Percentiles rank a stretch among this genome's conserved stretches.
Evolutionary conservation across 1,140 invertebrate species (phyloP).

Genomic region (silkworm (Bombyx mori)): DNA sequence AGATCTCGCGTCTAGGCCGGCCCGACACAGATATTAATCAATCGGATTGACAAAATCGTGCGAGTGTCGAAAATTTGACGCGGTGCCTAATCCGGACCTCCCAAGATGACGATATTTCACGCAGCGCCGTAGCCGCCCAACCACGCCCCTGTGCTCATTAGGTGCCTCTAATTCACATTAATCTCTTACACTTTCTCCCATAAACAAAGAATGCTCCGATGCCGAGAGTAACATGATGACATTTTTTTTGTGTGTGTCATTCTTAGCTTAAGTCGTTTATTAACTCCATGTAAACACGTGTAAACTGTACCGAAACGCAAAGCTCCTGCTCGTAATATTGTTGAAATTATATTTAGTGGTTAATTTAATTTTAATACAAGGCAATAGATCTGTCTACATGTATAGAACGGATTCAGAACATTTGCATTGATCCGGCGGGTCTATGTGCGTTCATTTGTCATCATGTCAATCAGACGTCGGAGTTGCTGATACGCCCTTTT

Average conservation of each 20-base stretch:
- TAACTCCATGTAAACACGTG: too few species aligned
- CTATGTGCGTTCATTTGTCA: conserved; percentile 48
- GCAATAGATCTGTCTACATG: too few species aligned
- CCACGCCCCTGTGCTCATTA: conserved; percentile 62
- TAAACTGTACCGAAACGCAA: too few species aligned
- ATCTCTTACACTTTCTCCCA: conserved; percentile 47
- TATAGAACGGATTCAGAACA: too few species aligned
- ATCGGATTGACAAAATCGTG: conserved; percentile 62
- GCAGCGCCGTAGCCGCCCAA: conserved; percentile 38
- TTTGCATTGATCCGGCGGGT: not conserved
- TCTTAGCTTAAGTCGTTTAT: too few species aligned
- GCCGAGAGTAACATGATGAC: too few species aligned
- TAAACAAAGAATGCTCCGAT: conserved; percentile 12
- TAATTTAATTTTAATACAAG: too few species aligned
- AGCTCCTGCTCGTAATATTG: too few species aligned
- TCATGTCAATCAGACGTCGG: conserved; percentile 43
- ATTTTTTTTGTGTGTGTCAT: too few species aligned
- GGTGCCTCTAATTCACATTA: conserved; percentile 54
- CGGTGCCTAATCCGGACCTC: conserved; percentile 45
- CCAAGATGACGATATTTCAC: conserved; percentile 63
- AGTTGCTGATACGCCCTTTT: conserved; percentile 41
- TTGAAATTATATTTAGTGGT: too few species aligned
- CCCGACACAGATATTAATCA: conserved; percentile 52
- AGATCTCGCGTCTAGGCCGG: conserved; percentile 35
- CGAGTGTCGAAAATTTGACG: conserved; percentile 63